phyloP scores from a whole-genome alignment of 2,888 invertebrate genomes.

The Yponomeuta evonymella region DNA sequence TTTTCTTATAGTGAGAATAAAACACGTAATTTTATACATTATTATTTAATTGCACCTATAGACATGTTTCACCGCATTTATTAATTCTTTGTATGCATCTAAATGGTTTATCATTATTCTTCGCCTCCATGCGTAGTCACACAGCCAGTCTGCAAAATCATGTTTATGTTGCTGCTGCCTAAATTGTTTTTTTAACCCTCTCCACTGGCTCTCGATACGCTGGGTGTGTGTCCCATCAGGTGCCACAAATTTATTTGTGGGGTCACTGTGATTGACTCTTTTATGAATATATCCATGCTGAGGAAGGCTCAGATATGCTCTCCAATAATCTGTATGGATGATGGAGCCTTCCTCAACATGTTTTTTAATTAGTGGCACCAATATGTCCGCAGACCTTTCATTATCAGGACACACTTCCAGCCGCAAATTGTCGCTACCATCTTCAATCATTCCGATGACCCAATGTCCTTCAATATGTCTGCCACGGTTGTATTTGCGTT shows the following conservation, averaged over 20 bases:
- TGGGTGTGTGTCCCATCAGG: not conserved
- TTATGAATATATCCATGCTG: too few species aligned
- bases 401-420: constrained; percentile 30
- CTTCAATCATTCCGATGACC: constrained; percentile 30
- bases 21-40: too few species aligned
- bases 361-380: constrained; percentile 5
- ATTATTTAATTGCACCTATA: not conserved
- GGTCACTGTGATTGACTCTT: too few species aligned
- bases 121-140: not conserved
- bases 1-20: too few species aligned
- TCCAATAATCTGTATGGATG: too few species aligned
- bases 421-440: constrained; percentile 28
- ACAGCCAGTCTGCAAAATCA: not conserved
- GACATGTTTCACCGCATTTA: not conserved
- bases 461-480: constrained; percentile 23
- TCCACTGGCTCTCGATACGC: not conserved
- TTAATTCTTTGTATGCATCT: not conserved
- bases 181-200: not conserved
- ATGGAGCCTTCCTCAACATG: too few species aligned
- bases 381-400: not conserved
- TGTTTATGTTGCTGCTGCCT: not conserved
- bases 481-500: constrained; percentile 23
- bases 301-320: too few species aligned
- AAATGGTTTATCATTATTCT: not conserved
- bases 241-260: constrained; percentile 7